Conservation (phyloP, 2,888 invertebrate species). For the Epirrhoe alternata region DNA sequence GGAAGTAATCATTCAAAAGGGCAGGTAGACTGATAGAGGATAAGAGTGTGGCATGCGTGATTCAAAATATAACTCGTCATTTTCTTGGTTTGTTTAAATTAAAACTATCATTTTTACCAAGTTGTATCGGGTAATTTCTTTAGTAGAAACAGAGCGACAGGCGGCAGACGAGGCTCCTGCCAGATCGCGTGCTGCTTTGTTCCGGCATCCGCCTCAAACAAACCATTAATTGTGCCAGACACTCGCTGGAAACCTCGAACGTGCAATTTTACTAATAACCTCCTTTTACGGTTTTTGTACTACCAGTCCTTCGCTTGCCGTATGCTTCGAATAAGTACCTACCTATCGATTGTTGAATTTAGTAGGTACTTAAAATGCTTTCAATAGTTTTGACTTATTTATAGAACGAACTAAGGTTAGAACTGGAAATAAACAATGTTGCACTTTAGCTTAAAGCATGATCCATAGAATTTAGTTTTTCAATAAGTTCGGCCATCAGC, state of each 20-base stretch:
- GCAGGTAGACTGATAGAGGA: conserved; percentile 33
- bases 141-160: conserved; percentile 59
- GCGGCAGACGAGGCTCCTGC: conserved; percentile 67
- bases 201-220: conserved; percentile 73
- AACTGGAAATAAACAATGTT: too few relatives aligned
- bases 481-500: too few relatives aligned
- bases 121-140: conserved; percentile 2
- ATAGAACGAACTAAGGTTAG: too few relatives aligned
- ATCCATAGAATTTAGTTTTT: too few relatives aligned
- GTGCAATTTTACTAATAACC: conserved; percentile 73
- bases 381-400: neutral
- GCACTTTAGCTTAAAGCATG: too few relatives aligned
- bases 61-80: conserved; percentile 12
- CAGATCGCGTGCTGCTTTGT: conserved; percentile 79
- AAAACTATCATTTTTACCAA: neutral
- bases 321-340: conserved; percentile 56
- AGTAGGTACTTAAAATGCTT: neutral
- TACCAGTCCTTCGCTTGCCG: conserved; percentile 56
- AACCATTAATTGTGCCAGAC: conserved; percentile 69
- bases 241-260: conserved; percentile 56
- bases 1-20: conserved; percentile 51
- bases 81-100: conserved; percentile 1
- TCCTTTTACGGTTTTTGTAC: conserved; percentile 48
- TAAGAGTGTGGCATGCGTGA: conserved; percentile 10
- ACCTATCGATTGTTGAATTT: neutral